Percentiles rank a stretch among this genome's conserved stretches.
These are phyloP conservation scores for Uloborus diversus DNA, from an alignment of 1,140 invertebrate genomes.

Conservation along the genomic window DNA sequence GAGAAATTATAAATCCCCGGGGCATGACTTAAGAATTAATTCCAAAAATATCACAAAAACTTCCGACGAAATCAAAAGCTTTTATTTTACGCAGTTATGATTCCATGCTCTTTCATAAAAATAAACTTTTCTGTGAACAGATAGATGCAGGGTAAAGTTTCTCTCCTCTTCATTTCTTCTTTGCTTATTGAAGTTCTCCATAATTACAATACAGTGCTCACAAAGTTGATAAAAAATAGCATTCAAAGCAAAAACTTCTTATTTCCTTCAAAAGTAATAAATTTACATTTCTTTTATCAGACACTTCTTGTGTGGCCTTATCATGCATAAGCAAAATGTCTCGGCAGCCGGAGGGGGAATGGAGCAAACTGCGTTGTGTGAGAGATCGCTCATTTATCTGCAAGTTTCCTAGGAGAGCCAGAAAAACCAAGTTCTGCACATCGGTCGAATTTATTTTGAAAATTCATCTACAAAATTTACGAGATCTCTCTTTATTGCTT, in stretches of 20 bases:
- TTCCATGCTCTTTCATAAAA: too few species aligned
- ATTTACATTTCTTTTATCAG: not conserved
- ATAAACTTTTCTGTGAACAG: too few species aligned
- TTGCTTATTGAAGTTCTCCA: too few species aligned
- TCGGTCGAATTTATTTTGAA: constrained; percentile 15
- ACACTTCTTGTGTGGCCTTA: not conserved
- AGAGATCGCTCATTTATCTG: not conserved
- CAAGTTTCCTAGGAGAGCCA: constrained; percentile 11
- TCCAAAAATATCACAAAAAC: too few species aligned
- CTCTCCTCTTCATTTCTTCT: too few species aligned
- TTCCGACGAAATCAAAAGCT: too few species aligned
- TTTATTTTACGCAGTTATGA: too few species aligned
- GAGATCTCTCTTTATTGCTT: not conserved
- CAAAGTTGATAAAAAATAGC: not conserved
- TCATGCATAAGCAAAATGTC: not conserved
- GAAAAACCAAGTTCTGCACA: constrained; percentile 12
- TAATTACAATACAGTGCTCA: too few species aligned
- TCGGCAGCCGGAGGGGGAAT: not conserved
- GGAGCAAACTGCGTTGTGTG: not conserved
- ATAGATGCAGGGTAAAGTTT: too few species aligned
- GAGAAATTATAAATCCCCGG: too few species aligned
- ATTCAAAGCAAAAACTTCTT: not conserved
- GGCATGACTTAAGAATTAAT: too few species aligned
- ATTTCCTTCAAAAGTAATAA: not conserved
- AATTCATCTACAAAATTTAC: constrained; percentile 20